phyloP scores from a whole-genome alignment of 1,140 invertebrate species.

The Cepaea nemoralis region DNA sequence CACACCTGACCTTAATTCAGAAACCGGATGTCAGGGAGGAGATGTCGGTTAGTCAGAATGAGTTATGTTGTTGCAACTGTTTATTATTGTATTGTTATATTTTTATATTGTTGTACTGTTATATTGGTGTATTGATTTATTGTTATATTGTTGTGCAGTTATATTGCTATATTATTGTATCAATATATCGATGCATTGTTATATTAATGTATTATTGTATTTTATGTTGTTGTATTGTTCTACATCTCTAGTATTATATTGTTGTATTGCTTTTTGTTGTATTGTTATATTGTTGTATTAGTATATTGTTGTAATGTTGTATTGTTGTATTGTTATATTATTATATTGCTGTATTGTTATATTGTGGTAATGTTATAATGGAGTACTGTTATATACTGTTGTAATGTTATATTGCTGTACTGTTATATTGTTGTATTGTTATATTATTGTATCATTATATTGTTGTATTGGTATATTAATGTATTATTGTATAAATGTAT shows the following conservation, averaged over 20 bases:
- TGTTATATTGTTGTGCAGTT: too few relatives aligned
- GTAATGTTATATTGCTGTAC: neutral
- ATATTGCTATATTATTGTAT: too few relatives aligned
- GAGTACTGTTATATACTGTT: too few relatives aligned
- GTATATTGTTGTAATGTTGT: too few relatives aligned
- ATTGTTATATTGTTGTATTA: too few relatives aligned
- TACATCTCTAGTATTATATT: too few relatives aligned
- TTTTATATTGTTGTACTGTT: neutral
- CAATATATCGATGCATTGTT: neutral
- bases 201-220: neutral
- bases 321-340: neutral
- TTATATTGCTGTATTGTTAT: neutral
- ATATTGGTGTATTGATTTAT: neutral
- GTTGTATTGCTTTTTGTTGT: too few relatives aligned
- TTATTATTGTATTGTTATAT: too few relatives aligned
- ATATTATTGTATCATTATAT: neutral
- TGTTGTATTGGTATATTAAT: neutral
- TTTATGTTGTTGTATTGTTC: too few relatives aligned
- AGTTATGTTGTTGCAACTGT: neutral
- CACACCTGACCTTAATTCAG: constrained; percentile 84
- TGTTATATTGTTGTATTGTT: neutral
- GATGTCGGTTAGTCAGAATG: constrained; percentile 71
- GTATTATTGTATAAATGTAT: neutral
- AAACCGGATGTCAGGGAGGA: constrained; percentile 77
- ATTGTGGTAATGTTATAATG: too few relatives aligned